phyloP scores from a whole-genome alignment of 2,113 vertebrate genomes.

The Puffinus mauretanicus region DNA sequence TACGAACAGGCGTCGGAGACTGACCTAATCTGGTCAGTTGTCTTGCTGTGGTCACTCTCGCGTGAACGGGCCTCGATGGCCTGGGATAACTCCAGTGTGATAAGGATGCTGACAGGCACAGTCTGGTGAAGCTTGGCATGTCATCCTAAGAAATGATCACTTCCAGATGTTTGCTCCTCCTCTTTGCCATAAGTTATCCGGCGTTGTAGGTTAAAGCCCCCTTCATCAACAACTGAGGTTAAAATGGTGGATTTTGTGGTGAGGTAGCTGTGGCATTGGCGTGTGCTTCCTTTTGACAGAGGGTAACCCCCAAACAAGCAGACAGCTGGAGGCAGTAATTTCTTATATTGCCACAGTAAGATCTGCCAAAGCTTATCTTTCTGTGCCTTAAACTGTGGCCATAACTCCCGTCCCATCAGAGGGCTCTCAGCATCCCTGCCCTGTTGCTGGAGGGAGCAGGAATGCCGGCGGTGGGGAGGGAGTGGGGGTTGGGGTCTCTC shows the following conservation, averaged over 20 bases:
- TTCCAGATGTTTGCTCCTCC: background rate
- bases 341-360: background rate
- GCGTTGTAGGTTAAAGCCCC: background rate
- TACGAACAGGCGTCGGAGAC: background rate
- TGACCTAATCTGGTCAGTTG: background rate
- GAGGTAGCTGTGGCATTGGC: background rate
- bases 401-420: background rate
- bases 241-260: background rate
- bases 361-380: background rate
- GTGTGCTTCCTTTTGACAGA: background rate
- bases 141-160: background rate
- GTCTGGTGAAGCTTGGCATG: background rate
- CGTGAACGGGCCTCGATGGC: accelerated
- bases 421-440: background rate
- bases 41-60: background rate
- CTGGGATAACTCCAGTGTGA: background rate
- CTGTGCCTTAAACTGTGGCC: background rate
- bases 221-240: background rate
- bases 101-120: background rate
- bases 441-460: background rate
- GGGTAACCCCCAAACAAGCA: background rate
- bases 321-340: background rate
- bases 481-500: background rate
- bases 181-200: accelerated
- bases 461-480: background rate